Evolutionary conservation across 2,113 vertebrate genomes (phyloP).

Genomic region (Macquaria australasica): DNA sequence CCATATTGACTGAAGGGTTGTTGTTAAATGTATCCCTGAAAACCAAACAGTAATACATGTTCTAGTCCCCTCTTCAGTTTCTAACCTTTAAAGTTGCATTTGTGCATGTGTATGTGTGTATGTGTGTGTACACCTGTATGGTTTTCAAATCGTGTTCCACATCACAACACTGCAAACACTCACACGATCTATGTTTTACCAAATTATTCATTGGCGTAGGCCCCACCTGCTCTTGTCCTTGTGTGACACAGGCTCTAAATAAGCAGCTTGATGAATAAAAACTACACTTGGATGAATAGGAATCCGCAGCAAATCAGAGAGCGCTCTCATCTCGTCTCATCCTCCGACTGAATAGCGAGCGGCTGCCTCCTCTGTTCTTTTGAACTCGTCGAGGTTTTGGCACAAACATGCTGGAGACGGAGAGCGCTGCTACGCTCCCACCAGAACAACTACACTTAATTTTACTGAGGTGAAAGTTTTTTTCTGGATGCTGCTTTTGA

Average conservation of each 20-base stretch:
- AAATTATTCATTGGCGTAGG: constrained; percentile 44
- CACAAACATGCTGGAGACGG: constrained; percentile 23
- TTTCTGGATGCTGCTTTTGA: not conserved
- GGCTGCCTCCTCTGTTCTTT: constrained; percentile 50
- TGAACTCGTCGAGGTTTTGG: constrained; percentile 47
- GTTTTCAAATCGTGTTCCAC: constrained; percentile 15
- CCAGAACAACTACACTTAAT: constrained; percentile 45
- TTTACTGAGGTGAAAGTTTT: constrained; percentile 34
- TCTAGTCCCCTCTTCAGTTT: not conserved
- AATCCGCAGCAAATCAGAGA: constrained; percentile 52
- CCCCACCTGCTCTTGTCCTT: constrained; percentile 61
- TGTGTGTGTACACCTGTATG: not conserved
- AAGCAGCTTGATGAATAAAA: constrained; percentile 64
- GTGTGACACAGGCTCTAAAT: constrained; percentile 47
- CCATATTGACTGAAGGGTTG: not conserved
- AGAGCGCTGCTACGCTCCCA: constrained; percentile 19
- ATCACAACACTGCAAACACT: constrained; percentile 40
- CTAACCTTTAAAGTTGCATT: constrained; percentile 34
- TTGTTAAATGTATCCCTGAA: constrained; percentile 5
- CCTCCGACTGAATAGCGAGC: constrained; percentile 54
- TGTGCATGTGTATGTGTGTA: not conserved
- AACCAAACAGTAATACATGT: not conserved
- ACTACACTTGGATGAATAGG: constrained; percentile 57
- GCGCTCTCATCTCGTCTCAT: constrained; percentile 56
- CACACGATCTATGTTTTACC: constrained; percentile 13